phyloP scores from a whole-genome alignment of 2,113 vertebrate genomes.

The Marcusenius ussheri region DNA sequence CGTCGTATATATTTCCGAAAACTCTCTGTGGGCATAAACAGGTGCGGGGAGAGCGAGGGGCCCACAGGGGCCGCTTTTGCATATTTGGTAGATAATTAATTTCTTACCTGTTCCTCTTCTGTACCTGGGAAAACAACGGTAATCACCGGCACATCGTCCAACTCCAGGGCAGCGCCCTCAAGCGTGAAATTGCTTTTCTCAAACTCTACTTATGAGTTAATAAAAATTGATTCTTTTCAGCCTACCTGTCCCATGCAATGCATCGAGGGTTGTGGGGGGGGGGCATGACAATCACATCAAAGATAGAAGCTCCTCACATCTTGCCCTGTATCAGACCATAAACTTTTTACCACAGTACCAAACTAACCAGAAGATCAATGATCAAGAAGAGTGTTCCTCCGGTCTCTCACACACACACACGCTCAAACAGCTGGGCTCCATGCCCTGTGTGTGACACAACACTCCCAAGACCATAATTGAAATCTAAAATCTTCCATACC shows the following conservation, averaged over 20 bases:
- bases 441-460: not conserved
- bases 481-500: not conserved
- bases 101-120: slow-evolving; percentile 31
- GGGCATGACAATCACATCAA: slow-evolving; percentile 8
- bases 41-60: not conserved
- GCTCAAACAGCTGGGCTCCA: not conserved
- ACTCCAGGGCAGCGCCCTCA: slow-evolving; percentile 18
- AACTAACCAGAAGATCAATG: not conserved
- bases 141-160: slow-evolving; percentile 13
- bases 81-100: slow-evolving; percentile 25
- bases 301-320: slow-evolving; percentile 3
- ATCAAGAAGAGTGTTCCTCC: not conserved
- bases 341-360: not conserved
- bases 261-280: not conserved
- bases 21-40: not conserved
- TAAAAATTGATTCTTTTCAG: slow-evolving; percentile 30
- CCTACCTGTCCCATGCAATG: slow-evolving; percentile 20
- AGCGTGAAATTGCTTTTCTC: slow-evolving; percentile 37
- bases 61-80: slow-evolving; percentile 8
- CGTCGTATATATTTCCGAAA: not conserved
- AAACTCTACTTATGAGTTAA: slow-evolving; percentile 30
- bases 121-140: slow-evolving; percentile 19
- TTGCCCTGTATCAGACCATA: not conserved
- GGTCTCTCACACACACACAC: not conserved
- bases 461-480: not conserved